Conservation (phyloP, 2,888 invertebrate species). For the Entomobrya multifasciata region DNA sequence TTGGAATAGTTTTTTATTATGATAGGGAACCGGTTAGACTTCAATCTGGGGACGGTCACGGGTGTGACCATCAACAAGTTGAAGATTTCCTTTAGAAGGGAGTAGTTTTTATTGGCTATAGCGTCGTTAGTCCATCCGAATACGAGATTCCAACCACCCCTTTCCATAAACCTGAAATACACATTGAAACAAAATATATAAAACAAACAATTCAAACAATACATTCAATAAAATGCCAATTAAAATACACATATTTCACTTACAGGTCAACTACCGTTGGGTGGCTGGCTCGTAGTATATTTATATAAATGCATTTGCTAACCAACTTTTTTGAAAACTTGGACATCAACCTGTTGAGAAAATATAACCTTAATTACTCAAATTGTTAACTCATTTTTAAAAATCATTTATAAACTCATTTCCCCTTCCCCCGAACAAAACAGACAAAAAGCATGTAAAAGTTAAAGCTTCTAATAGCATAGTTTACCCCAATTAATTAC, state of each 20-base stretch:
- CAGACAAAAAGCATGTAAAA: no score
- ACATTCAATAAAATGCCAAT: neutral
- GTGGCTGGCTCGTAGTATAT: conserved; percentile 93
- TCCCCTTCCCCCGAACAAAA: no score
- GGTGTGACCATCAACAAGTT: conserved; percentile 92
- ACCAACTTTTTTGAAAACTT: conserved; percentile 97
- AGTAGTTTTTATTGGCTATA: conserved; percentile 91
- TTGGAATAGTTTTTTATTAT: conserved; percentile 93
- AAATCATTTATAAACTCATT: no score
- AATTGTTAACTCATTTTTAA: no score
- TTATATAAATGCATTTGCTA: conserved; percentile 96
- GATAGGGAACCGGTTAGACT: conserved; percentile 95
- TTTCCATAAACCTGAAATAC: conserved; percentile 88
- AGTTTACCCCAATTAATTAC: no score
- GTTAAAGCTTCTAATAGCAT: no score
- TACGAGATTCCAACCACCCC: conserved; percentile 95
- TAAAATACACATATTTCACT: conserved; percentile 80
- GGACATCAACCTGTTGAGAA: conserved; percentile 95
- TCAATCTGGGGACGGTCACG: conserved; percentile 93
- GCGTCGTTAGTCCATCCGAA: conserved; percentile 95
- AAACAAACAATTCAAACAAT: conserved; percentile 29
- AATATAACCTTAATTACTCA: no score
- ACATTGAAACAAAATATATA: neutral
- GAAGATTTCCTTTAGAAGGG: conserved; percentile 92
- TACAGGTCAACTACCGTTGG: conserved; percentile 90